phyloP scores from a whole-genome alignment of 2,888 invertebrate genomes.

The Sisyra terminalis region DNA sequence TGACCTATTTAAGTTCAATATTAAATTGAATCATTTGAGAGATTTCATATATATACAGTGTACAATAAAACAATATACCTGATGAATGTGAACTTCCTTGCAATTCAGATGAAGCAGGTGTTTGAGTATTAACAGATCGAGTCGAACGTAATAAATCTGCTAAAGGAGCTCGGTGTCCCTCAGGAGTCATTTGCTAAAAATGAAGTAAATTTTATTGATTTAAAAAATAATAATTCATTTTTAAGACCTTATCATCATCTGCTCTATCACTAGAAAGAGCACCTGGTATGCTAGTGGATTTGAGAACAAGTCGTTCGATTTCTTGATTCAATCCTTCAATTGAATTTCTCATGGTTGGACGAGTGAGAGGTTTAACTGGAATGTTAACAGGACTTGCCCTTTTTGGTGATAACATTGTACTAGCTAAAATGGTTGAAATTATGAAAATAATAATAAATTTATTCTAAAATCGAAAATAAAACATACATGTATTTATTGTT shows the following conservation, averaged over 20 bases:
- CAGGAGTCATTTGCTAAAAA: conserved; percentile 49
- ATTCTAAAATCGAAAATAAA: not conserved
- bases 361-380: conserved; percentile 34
- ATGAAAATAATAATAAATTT: not conserved
- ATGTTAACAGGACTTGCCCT: conserved; percentile 39
- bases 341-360: conserved; percentile 62
- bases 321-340: conserved; percentile 79
- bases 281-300: conserved; percentile 29
- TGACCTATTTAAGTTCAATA: conserved; percentile 31
- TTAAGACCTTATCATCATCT: conserved; percentile 12
- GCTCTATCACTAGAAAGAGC: conserved; percentile 16
- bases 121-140: conserved; percentile 71
- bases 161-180: conserved; percentile 72
- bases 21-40: not conserved
- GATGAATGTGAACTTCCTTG: conserved; percentile 52
- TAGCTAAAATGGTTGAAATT: conserved; percentile 16
- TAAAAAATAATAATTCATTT: conserved; percentile 2
- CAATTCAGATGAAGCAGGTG: conserved; percentile 49
- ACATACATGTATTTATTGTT: conserved; percentile 25
- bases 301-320: conserved; percentile 62
- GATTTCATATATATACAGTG: not conserved
- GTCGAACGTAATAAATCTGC: conserved; percentile 53
- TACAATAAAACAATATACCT: conserved; percentile 29
- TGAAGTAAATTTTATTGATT: conserved; percentile 5
- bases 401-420: conserved; percentile 17